Base-by-base conservation (phyloP, 1,140 invertebrate genomes). In the Drosophila yakuba region DNA sequence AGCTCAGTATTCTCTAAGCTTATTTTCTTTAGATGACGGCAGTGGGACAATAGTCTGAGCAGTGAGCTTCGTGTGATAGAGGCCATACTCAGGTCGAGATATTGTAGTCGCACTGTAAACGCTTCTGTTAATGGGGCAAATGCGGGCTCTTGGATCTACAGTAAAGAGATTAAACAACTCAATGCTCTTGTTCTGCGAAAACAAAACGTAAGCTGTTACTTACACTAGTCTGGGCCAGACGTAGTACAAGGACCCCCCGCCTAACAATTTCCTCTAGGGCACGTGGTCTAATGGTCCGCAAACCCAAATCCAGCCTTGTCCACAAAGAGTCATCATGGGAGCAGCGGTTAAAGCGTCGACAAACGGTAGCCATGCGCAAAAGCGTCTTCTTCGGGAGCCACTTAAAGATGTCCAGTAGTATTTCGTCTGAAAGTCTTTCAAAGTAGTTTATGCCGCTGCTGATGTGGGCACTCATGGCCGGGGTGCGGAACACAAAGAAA, bases 1-100 rank as follows among this genome's bases (percentile, higher is more conserved):
- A 98, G 48, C 15, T 92, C 91, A 62, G 96, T 95, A 74, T 95
- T 95, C 93, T 98, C 97, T 47, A 98, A 86, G 78, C 97, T 98
- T 2, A 98, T 91, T 92, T 98, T 98, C 78, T 95, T 95, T 23
- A 98, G 93, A 35, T 94, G 93, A 17, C 93, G 93, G 93, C 97
- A 98, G 12, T 94, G 93, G 1, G 91, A 91, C 14, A 98, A 93
- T 7, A 98, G 84, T 15, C 93, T 84, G 36, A 94, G 93, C 36
- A 98, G 93, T 44, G 95, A 95, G 14, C 92, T 58, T 1, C 92
- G 47, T 6, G 94, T 94, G 20, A 97, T 94, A 1, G 94, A 93
- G 4, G 95, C 94, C 95, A 98, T 96, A 84, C 96, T 97, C 3
- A 98, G 93, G 93, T 98, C 97, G 63, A 98, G 93, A 93, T 96